These are phyloP conservation scores for Catalaphyllia jardinei DNA, from an alignment of 64 coral and sea anemone genomes.

Conservation along the genomic window DNA sequence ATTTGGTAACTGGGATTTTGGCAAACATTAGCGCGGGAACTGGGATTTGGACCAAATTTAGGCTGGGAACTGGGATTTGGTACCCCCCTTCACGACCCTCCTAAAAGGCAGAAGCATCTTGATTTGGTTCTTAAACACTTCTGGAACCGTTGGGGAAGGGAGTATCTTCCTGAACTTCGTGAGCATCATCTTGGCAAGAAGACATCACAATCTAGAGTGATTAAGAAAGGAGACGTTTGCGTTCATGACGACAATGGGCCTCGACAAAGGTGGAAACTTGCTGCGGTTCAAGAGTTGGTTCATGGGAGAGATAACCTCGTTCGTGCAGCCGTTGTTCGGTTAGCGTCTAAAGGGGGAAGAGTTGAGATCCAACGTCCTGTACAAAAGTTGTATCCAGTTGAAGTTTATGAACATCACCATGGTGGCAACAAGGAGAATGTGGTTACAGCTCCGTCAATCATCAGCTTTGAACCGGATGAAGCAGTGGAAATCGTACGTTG, in stretches of 20 bases:
- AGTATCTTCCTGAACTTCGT: background rate
- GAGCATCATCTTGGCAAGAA: slow-evolving; percentile 9
- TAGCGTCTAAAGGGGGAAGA: background rate
- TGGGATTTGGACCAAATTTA: no score
- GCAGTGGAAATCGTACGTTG: background rate
- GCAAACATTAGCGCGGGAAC: no score
- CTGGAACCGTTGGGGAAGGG: slow-evolving; percentile 8
- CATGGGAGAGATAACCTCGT: slow-evolving; percentile 12
- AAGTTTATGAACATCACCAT: background rate
- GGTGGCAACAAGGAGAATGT: background rate
- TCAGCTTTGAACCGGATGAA: background rate
- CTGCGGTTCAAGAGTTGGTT: slow-evolving; percentile 16
- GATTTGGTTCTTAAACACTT: background rate
- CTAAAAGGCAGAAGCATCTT: slow-evolving; percentile 15
- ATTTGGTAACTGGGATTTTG: no score
- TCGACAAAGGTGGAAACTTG: slow-evolving; percentile 7
- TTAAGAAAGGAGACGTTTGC: background rate
- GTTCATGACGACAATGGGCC: background rate
- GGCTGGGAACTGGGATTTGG: no score
- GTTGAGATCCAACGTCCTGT: slow-evolving; percentile 13
- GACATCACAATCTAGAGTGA: slow-evolving; percentile 3
- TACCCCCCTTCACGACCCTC: no score
- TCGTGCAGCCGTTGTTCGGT: slow-evolving; percentile 13
- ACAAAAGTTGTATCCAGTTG: slow-evolving; percentile 23
- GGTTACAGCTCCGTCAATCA: background rate